phyloP scores from a whole-genome alignment of 2,888 invertebrate genomes.

The Empis stercorea region DNA sequence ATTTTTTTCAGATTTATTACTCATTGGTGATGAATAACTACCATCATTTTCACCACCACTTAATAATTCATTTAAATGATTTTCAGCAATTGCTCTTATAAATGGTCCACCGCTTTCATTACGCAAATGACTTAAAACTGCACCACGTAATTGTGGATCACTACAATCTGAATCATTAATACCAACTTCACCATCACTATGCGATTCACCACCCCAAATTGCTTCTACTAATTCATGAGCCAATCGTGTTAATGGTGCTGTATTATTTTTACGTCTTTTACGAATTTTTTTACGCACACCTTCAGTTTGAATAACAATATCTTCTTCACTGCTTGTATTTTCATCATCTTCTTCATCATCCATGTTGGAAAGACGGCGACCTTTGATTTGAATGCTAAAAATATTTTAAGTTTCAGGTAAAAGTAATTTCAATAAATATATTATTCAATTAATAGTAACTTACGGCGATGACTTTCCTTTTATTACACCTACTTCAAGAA shows the following conservation, averaged over 20 bases:
- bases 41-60: constrained; percentile 62
- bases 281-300: constrained; percentile 29
- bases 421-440: too few relatives aligned
- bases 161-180: constrained; percentile 34
- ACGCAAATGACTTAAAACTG: constrained; percentile 36
- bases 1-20: constrained; percentile 87
- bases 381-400: constrained; percentile 20
- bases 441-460: too few relatives aligned
- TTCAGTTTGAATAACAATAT: constrained; percentile 19
- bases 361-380: constrained; percentile 23
- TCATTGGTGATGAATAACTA: constrained; percentile 87
- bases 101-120: constrained; percentile 38
- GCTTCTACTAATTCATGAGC: constrained; percentile 44
- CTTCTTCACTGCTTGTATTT: constrained; percentile 30
- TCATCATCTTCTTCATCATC: constrained; percentile 29
- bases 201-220: constrained; percentile 45
- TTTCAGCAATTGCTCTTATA: constrained; percentile 38
- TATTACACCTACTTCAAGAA: constrained; percentile 10
- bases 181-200: constrained; percentile 41
- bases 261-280: constrained; percentile 29
- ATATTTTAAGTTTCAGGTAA: too few relatives aligned
- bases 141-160: constrained; percentile 30
- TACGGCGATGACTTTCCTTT: constrained; percentile 15
- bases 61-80: constrained; percentile 32
- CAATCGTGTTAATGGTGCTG: constrained; percentile 25